phyloP scores from a whole-genome alignment of 2,888 invertebrate genomes.

The Sarcophaga caerulescens region DNA sequence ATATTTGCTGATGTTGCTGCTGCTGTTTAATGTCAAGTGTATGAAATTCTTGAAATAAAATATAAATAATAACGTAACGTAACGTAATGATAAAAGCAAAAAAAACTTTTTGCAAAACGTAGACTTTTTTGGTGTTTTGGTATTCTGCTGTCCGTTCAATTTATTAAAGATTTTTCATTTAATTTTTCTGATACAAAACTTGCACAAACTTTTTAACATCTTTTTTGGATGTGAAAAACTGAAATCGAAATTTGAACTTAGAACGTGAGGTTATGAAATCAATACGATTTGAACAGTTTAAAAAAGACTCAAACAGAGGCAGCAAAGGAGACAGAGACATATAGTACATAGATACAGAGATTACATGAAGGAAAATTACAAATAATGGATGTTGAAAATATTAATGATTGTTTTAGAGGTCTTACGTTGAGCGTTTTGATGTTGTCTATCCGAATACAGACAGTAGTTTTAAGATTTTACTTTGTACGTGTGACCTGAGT shows the following conservation, averaged over 20 bases:
- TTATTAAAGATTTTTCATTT: not conserved
- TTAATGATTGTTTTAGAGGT: not conserved
- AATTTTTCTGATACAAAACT: not conserved
- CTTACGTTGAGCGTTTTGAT: not conserved
- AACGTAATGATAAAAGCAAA: not conserved
- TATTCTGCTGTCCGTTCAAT: not conserved
- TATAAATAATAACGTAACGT: too few species aligned
- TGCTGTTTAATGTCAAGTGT: constrained; percentile 66
- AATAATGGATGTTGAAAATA: not conserved
- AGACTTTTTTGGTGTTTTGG: too few species aligned
- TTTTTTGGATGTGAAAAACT: not conserved
- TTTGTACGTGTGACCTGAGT: not conserved
- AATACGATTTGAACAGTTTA: not conserved
- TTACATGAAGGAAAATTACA: too few species aligned
- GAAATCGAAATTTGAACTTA: constrained; percentile 33
- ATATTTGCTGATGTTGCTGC: not conserved
- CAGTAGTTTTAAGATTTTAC: not conserved
- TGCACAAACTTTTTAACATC: constrained; percentile 52
- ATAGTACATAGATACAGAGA: too few species aligned
- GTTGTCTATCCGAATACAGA: not conserved
- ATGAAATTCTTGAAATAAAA: not conserved
- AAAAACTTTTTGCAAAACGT: not conserved
- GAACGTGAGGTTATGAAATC: constrained; percentile 48
- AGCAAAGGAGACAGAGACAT: too few species aligned
- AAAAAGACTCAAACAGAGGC: not conserved